These are phyloP conservation scores for Axis porcinus DNA, from an alignment of 2,113 vertebrate species.

Conservation along the genomic window DNA sequence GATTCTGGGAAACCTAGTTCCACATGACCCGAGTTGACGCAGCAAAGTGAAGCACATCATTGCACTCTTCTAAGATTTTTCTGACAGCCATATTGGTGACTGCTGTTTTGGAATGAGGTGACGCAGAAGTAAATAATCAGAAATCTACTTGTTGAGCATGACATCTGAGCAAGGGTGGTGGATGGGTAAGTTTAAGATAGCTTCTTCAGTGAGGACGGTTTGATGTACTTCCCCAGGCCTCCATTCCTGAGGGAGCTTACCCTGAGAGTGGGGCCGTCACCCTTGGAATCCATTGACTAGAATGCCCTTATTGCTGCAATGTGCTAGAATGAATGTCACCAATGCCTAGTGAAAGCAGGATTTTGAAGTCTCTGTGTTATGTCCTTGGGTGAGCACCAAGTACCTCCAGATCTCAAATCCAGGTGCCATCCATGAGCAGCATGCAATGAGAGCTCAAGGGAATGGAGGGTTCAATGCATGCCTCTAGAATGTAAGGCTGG, in stretches of 20 bases:
- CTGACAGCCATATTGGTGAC: neutral
- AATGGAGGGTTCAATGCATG: neutral
- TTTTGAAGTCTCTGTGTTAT: neutral
- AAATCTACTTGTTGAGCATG: neutral
- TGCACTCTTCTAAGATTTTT: neutral
- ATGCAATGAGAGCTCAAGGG: neutral
- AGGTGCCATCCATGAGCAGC: neutral
- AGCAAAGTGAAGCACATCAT: neutral
- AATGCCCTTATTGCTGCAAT: neutral
- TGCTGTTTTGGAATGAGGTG: neutral
- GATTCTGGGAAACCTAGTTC: slow-evolving; percentile 2
- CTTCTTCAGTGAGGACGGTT: neutral
- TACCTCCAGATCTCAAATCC: neutral
- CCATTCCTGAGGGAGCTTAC: neutral
- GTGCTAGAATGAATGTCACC: neutral
- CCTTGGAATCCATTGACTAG: neutral
- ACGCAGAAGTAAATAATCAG: neutral
- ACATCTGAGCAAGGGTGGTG: neutral
- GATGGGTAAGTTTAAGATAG: neutral
- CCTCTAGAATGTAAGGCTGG: neutral
- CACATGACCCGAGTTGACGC: neutral
- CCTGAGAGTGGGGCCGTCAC: neutral
- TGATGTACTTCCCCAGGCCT: neutral
- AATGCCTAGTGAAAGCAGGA: neutral
- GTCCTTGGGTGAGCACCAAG: neutral